Percentiles rank a stretch among this genome's conserved stretches.
phyloP scores from a whole-genome alignment of 1,140 invertebrate genomes.

The Monochamus saltuarius region DNA sequence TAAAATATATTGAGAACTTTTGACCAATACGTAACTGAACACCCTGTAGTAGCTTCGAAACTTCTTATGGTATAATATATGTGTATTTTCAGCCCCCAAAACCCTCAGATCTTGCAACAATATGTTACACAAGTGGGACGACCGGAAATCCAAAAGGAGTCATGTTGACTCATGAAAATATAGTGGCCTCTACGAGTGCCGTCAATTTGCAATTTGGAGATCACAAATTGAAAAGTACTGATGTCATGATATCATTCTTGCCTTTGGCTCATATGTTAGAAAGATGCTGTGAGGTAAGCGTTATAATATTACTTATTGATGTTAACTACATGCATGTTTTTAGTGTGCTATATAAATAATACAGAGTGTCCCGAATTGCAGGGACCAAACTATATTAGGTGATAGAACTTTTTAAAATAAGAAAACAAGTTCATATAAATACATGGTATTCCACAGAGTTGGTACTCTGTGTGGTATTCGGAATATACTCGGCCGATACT shows the following conservation, averaged over 20 bases:
- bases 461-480: too few relatives aligned
- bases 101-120: constrained; percentile 83
- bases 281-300: constrained; percentile 78
- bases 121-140: constrained; percentile 96
- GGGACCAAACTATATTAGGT: too few relatives aligned
- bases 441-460: too few relatives aligned
- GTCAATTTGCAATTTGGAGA: constrained; percentile 78
- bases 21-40: too few relatives aligned
- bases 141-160: constrained; percentile 98
- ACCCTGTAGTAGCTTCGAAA: too few relatives aligned
- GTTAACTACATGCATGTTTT: too few relatives aligned
- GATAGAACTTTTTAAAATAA: too few relatives aligned
- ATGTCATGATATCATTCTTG: constrained; percentile 91
- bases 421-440: too few relatives aligned
- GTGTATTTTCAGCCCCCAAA: constrained; percentile 68
- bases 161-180: constrained; percentile 92
- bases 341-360: too few relatives aligned
- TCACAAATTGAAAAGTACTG: constrained; percentile 70
- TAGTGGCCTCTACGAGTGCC: constrained; percentile 82
- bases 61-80: background rate
- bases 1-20: too few relatives aligned
- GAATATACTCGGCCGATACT: too few relatives aligned
- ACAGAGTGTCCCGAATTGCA: too few relatives aligned
- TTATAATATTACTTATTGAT: background rate
- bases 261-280: constrained; percentile 97